These are phyloP conservation scores for Graphium colonna DNA, from an alignment of 2,888 invertebrate species.

Conservation along the genomic window DNA sequence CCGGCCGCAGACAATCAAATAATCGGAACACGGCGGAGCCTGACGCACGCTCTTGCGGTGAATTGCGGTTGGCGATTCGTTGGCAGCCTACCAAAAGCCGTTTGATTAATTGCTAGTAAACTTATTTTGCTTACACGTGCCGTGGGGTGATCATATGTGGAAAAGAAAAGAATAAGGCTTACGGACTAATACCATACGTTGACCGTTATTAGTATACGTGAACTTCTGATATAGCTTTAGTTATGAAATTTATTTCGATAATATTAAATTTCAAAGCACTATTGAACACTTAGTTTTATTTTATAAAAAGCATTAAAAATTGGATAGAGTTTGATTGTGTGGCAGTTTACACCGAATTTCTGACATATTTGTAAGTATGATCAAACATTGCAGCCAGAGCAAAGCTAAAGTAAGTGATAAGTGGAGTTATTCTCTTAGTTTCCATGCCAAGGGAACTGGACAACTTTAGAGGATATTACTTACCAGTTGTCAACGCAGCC, in stretches of 20 bases:
- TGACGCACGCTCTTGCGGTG: slow-evolving; percentile 8
- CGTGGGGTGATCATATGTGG: background rate
- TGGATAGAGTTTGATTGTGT: too few relatives aligned
- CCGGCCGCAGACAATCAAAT: slow-evolving; percentile 4
- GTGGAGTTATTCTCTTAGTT: background rate
- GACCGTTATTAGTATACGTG: too few relatives aligned
- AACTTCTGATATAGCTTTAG: too few relatives aligned
- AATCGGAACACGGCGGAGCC: slow-evolving; percentile 6
- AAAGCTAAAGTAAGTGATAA: background rate
- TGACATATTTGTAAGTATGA: too few relatives aligned
- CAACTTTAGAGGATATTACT: slow-evolving; percentile 1
- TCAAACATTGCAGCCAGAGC: background rate
- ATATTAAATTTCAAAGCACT: too few relatives aligned
- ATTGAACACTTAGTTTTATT: too few relatives aligned
- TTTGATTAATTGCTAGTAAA: slow-evolving; percentile 19
- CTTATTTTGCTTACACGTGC: slow-evolving; percentile 8
- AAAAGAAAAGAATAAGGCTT: background rate
- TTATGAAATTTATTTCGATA: too few relatives aligned
- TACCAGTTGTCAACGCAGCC: slow-evolving; percentile 3
- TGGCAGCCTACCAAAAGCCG: slow-evolving; percentile 12
- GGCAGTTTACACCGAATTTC: too few relatives aligned
- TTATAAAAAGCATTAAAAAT: too few relatives aligned
- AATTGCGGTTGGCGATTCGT: slow-evolving; percentile 3
- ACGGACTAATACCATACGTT: background rate
- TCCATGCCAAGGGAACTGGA: slow-evolving; percentile 1